Conservation (phyloP, 1,140 invertebrate genomes). For the silkworm (Bombyx mori) region DNA sequence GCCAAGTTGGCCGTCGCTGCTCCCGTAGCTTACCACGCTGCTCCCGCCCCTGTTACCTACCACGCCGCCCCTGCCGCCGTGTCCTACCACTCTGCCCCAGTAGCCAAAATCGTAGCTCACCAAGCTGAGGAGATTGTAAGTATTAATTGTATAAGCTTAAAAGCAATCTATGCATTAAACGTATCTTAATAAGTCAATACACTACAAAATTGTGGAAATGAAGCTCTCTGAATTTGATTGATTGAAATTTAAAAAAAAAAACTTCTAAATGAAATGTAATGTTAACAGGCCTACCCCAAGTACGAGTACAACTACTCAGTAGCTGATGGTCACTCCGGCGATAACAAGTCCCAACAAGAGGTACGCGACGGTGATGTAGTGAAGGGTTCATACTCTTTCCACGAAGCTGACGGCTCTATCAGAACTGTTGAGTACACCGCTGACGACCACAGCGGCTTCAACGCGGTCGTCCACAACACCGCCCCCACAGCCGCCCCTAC, state of each 20-base stretch:
- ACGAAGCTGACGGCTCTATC: slow-evolving; percentile 16
- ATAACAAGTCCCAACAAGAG: slow-evolving; percentile 63
- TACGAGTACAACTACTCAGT: slow-evolving; percentile 18
- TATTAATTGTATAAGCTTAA: not conserved
- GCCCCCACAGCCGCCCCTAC: slow-evolving; percentile 7
- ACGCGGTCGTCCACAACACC: slow-evolving; percentile 14
- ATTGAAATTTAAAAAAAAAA: no score
- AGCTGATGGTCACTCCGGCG: slow-evolving; percentile 17
- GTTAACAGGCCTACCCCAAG: slow-evolving; percentile 8
- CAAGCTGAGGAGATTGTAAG: slow-evolving; percentile 16
- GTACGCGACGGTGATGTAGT: slow-evolving; percentile 57
- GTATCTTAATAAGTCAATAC: no score
- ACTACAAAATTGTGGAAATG: no score
- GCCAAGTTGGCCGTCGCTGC: slow-evolving; percentile 29
- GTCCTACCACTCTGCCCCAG: slow-evolving; percentile 24
- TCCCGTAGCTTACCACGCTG: slow-evolving; percentile 18
- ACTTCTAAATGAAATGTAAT: no score
- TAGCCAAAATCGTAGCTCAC: slow-evolving; percentile 12
- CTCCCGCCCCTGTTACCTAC: slow-evolving; percentile 13
- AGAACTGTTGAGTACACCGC: slow-evolving; percentile 16
- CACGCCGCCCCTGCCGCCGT: slow-evolving; percentile 22
- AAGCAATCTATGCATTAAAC: no score
- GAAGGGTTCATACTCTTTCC: slow-evolving; percentile 38
- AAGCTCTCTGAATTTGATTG: slow-evolving; percentile 2
- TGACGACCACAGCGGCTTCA: slow-evolving; percentile 15